Conservation (phyloP, 2,113 vertebrate genomes). For the Nothoprocta perdicaria region DNA sequence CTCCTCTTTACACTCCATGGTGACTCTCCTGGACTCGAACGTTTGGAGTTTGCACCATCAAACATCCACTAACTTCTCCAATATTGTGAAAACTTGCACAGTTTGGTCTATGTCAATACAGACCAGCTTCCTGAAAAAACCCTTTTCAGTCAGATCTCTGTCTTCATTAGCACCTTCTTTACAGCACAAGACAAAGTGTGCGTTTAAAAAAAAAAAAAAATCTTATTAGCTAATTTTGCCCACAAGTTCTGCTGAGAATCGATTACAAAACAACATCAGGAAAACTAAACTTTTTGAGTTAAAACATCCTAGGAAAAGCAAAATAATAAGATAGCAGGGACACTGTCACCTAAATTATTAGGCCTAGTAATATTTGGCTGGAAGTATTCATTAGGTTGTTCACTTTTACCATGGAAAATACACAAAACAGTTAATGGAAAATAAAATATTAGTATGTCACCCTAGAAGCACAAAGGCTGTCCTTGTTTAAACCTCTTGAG, state of each 20-base stretch:
- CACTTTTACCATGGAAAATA: neutral
- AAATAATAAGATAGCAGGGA: neutral
- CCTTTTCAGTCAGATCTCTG: neutral
- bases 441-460: neutral
- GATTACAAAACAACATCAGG: neutral
- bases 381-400: neutral
- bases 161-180: neutral
- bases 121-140: neutral
- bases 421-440: neutral
- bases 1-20: neutral
- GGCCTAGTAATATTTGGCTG: neutral
- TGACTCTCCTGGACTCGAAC: neutral
- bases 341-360: neutral
- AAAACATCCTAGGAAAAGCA: neutral
- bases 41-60: neutral
- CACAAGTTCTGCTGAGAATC: neutral
- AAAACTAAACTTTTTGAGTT: neutral
- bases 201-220: too few relatives aligned
- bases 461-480: neutral
- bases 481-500: slow-evolving; percentile 23
- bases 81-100: neutral
- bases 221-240: neutral
- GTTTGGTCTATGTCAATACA: neutral
- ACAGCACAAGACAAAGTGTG: neutral
- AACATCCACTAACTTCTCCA: neutral